These are phyloP conservation scores for Salvelinus namaycush DNA, from an alignment of 2,113 vertebrate species.

Conservation along the genomic window DNA sequence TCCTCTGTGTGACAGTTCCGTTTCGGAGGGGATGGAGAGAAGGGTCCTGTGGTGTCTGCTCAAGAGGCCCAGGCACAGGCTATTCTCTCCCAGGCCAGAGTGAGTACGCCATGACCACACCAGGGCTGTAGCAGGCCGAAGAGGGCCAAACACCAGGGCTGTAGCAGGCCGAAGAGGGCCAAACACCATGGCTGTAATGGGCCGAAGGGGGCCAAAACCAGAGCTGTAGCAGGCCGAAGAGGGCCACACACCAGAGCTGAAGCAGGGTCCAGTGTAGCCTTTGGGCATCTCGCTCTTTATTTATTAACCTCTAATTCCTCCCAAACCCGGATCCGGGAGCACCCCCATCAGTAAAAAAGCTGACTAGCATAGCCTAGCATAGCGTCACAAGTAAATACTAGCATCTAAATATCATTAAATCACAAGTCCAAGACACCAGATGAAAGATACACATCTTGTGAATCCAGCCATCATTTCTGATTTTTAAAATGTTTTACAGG, in stretches of 20 bases:
- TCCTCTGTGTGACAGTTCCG: conserved; percentile 80
- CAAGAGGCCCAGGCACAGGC: conserved; percentile 97
- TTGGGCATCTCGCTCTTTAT: not conserved
- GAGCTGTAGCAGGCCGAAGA: not conserved
- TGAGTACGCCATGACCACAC: conserved; percentile 65
- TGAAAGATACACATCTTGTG: too few species aligned
- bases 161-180: not conserved
- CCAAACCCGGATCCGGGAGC: too few species aligned
- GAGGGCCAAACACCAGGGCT: conserved; percentile 4
- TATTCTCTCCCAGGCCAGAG: conserved; percentile 96
- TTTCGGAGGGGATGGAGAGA: conserved; percentile 90
- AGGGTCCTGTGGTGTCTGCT: conserved; percentile 90
- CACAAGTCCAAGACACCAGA: too few species aligned
- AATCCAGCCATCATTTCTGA: too few species aligned
- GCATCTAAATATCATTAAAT: too few species aligned
- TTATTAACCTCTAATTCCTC: too few species aligned
- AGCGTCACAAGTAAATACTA: too few species aligned
- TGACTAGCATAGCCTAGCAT: too few species aligned
- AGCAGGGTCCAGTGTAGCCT: not conserved
- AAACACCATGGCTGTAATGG: not conserved
- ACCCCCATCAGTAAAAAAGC: too few species aligned
- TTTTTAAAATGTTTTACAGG: too few species aligned
- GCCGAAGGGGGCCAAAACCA: not conserved
- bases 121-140: not conserved
- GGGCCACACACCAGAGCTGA: not conserved